Base-by-base conservation (phyloP, 2,797 vertebrate species). In the Alexandromys oeconomus region DNA sequence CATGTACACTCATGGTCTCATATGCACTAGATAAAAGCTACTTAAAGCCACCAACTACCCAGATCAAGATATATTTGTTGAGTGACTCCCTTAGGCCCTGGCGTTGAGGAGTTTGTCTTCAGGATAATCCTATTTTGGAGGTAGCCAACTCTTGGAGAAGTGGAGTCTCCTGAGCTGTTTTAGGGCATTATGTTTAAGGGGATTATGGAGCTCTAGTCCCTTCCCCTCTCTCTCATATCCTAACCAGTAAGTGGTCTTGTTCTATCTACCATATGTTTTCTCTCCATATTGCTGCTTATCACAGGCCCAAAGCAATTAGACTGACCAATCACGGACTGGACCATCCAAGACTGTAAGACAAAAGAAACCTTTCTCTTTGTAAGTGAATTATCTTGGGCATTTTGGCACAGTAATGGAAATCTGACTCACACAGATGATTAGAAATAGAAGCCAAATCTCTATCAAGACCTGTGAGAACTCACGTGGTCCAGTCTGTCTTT, bases 401-500 rank as follows among this genome's bases (percentile, higher is more conserved):
- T 81, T 89, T 57, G 46, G 63, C 51, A 61, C 46, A 43, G 11
- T n/a, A 2, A 82, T 8, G 11, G 37, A 77, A 84, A 76, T 13
- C 23, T 89, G 46, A 74, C 9, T 54, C 37, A 65, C 7, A 76
- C 10, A 76, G 76, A 87, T 15, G 25, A 5, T 77, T 94, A 81
- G 73, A 61, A 84, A 78, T 67, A 74, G 82, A 80, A 82, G 25
- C 19, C 87, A 63, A 93, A 37, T 67, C 74, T 31, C 92, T 74
- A 43, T 8, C 13, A 5, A 37, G 5, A 51, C 85, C 63, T 84
- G 11, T 1, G 67, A 84, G 67, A 74, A 87, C 9, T 57, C 40
- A n/a, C 17, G 48, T 6, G 73, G 88, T 29, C 25, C 31, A 29
- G 10, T 37, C 76, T 78, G n/a, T 43, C 63, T 78, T 81, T 89